These are phyloP conservation scores for Gobio occitaniae DNA, from an alignment of 2,797 vertebrate genomes.

Conservation along the genomic window DNA sequence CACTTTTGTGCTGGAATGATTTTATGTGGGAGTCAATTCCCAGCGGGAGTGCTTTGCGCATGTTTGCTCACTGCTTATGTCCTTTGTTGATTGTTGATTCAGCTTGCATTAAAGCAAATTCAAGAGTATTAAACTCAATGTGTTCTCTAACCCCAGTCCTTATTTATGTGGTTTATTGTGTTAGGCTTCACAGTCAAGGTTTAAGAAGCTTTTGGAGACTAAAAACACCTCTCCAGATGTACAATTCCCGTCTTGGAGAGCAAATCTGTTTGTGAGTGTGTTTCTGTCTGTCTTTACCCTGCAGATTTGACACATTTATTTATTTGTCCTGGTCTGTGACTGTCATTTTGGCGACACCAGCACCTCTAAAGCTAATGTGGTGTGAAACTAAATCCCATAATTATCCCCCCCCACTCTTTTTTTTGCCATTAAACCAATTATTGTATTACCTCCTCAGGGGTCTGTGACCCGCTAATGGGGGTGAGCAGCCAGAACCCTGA, in stretches of 20 bases:
- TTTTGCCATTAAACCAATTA: slow-evolving; percentile 74
- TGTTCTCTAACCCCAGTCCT: neutral
- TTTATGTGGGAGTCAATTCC: slow-evolving; percentile 8
- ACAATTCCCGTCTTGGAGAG: neutral
- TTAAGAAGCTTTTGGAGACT: neutral
- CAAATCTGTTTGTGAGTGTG: slow-evolving; percentile 47
- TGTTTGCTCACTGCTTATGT: slow-evolving; percentile 21
- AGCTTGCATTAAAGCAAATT: slow-evolving; percentile 8
- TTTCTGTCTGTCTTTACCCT: slow-evolving; percentile 20
- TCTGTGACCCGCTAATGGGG: slow-evolving; percentile 62
- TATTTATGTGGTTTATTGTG: slow-evolving; percentile 29
- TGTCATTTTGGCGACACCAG: slow-evolving; percentile 66
- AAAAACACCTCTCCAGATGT: slow-evolving; percentile 20
- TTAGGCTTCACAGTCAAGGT: slow-evolving; percentile 1
- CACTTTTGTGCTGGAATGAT: slow-evolving; percentile 5
- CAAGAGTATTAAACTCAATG: slow-evolving; percentile 28
- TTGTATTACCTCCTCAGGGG: slow-evolving; percentile 63
- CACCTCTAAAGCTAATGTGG: slow-evolving; percentile 71
- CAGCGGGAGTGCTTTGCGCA: neutral
- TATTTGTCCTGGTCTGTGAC: slow-evolving; percentile 73
- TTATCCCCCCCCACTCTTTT: slow-evolving; percentile 70
- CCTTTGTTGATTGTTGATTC: slow-evolving; percentile 17
- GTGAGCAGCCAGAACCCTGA: slow-evolving; percentile 43
- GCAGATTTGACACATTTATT: slow-evolving; percentile 69
- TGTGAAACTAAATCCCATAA: slow-evolving; percentile 78